These are phyloP conservation scores for Nineta flava DNA, from an alignment of 2,888 invertebrate genomes.

Conservation along the genomic window DNA sequence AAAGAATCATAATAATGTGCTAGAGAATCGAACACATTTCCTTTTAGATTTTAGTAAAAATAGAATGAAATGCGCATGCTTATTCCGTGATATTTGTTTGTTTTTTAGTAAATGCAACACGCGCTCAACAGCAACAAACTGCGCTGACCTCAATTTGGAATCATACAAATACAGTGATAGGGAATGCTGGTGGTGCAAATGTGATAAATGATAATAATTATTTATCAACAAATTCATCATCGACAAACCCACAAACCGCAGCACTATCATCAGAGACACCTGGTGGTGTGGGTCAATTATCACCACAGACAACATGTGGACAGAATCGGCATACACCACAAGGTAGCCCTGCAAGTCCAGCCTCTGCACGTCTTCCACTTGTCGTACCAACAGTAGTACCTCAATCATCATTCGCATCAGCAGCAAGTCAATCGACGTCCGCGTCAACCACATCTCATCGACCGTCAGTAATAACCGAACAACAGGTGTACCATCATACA, in stretches of 20 bases:
- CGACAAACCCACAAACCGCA: slow-evolving; percentile 11
- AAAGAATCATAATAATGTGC: too few species aligned
- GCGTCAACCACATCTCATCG: slow-evolving; percentile 5
- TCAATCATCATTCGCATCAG: slow-evolving; percentile 5
- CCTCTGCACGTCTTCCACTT: slow-evolving; percentile 11
- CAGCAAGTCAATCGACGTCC: slow-evolving; percentile 3
- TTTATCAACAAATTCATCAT: slow-evolving; percentile 7
- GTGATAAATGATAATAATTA: slow-evolving; percentile 6
- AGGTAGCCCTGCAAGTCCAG: slow-evolving; percentile 19
- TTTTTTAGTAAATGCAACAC: neutral
- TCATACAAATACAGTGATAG: slow-evolving; percentile 15
- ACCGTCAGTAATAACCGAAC: neutral
- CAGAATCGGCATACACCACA: slow-evolving; percentile 18
- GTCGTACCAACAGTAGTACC: neutral
- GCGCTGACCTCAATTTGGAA: slow-evolving; percentile 16
- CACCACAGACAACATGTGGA: slow-evolving; percentile 11
- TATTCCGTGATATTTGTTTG: too few species aligned
- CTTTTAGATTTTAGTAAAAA: too few species aligned
- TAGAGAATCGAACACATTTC: too few species aligned
- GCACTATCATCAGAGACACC: too few species aligned
- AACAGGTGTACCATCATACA: neutral
- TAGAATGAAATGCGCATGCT: too few species aligned
- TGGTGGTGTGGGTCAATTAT: slow-evolving; percentile 2
- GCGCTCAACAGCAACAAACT: neutral
- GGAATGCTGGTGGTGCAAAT: neutral